Conservation (phyloP, 2,888 invertebrate species). For the Ptychoptera contaminata region DNA sequence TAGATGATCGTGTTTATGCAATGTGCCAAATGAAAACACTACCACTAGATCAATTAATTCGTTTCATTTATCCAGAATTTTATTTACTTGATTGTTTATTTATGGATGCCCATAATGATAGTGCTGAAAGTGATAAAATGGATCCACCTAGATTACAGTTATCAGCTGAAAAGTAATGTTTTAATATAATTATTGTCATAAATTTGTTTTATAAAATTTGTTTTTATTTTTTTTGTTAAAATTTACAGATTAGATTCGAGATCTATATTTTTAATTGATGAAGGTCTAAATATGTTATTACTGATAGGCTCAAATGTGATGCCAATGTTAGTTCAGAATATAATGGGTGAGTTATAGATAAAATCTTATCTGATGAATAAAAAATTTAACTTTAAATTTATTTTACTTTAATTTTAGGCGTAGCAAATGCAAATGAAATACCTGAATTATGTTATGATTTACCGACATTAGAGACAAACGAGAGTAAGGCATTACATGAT, state of each 20-base stretch:
- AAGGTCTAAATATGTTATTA: conserved; percentile 63
- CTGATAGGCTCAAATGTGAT: conserved; percentile 71
- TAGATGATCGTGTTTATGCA: conserved; percentile 85
- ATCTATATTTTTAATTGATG: conserved; percentile 86
- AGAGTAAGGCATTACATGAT: conserved; percentile 57
- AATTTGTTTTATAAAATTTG: neutral
- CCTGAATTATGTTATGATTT: conserved; percentile 62
- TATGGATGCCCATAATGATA: conserved; percentile 13
- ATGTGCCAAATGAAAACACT: conserved; percentile 87
- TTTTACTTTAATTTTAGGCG: conserved; percentile 33
- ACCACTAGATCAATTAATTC: conserved; percentile 66
- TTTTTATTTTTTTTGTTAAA: conserved; percentile 9
- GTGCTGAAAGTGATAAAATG: conserved; percentile 21
- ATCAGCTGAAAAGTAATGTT: conserved; percentile 51
- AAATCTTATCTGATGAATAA: neutral
- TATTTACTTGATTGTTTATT: conserved; percentile 70
- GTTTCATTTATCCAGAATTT: conserved; percentile 79
- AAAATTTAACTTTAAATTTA: no score
- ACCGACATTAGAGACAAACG: conserved; percentile 59
- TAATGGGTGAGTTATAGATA: conserved; percentile 34
- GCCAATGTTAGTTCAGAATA: conserved; percentile 55
- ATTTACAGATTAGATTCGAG: conserved; percentile 57
- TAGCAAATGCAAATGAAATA: conserved; percentile 53
- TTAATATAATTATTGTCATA: conserved; percentile 3
- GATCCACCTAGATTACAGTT: conserved; percentile 48